A percentile compares a stretch with the other conserved stretches of the same genome.
phyloP scores from a whole-genome alignment of 2,113 vertebrate genomes.

The Puntigrus tetrazona region DNA sequence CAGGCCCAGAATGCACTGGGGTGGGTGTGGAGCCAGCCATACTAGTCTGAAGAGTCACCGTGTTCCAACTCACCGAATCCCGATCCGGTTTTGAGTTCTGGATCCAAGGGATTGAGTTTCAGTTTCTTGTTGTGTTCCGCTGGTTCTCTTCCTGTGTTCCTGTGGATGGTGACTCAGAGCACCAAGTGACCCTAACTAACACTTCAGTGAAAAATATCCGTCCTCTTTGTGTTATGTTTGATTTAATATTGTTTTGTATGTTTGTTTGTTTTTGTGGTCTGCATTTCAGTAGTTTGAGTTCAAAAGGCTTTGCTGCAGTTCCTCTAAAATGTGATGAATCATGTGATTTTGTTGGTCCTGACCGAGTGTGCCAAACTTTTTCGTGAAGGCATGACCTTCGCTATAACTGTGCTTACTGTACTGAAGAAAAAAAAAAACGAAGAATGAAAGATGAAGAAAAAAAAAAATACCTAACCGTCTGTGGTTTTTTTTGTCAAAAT shows the following conservation, averaged over 20 bases:
- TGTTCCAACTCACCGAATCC: constrained; percentile 62
- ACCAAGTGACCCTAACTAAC: constrained; percentile 73
- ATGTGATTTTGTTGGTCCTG: constrained; percentile 69
- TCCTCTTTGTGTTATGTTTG: constrained; percentile 66
- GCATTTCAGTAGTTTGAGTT: constrained; percentile 74
- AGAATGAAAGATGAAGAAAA: constrained; percentile 42
- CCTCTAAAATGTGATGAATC: constrained; percentile 73
- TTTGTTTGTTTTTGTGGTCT: constrained; percentile 26
- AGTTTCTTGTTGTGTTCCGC: constrained; percentile 67
- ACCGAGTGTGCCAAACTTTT: constrained; percentile 81
- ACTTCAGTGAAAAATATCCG: constrained; percentile 72
- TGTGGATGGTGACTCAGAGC: constrained; percentile 77
- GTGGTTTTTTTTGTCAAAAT: constrained; percentile 69
- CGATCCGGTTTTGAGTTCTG: background rate
- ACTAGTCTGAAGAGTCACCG: constrained; percentile 71
- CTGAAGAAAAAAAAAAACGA: constrained; percentile 54
- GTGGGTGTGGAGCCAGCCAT: constrained; percentile 64
- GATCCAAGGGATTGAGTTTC: background rate
- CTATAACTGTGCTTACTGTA: constrained; percentile 75
- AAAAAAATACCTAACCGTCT: constrained; percentile 55
- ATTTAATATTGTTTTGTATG: background rate
- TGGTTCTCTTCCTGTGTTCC: constrained; percentile 75
- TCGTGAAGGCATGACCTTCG: constrained; percentile 75
- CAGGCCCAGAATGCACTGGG: constrained; percentile 46
- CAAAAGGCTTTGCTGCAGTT: constrained; percentile 69